Conservation (phyloP, 2,888 invertebrate genomes). For the Pachymerium ferrugineum region DNA sequence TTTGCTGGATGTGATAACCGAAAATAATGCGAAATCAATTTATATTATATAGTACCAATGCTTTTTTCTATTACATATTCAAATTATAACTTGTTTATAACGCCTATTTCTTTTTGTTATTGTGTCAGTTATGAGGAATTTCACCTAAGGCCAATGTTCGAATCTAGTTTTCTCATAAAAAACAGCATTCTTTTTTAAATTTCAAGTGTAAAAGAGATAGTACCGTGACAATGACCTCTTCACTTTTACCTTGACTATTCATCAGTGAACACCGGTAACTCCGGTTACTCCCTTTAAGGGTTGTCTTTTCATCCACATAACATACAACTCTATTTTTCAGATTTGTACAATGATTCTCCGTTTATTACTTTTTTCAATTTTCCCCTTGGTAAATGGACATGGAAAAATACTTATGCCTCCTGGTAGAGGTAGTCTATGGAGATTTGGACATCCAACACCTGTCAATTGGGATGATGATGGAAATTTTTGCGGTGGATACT, state of each 20-base stretch:
- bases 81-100: too few relatives aligned
- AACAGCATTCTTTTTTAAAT: slow-evolving; percentile 23
- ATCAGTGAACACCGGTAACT: slow-evolving; percentile 27
- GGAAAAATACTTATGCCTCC: slow-evolving; percentile 20
- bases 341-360: too few relatives aligned
- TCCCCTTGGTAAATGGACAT: slow-evolving; percentile 4
- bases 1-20: too few relatives aligned
- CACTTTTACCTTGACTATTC: slow-evolving; percentile 24
- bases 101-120: not conserved
- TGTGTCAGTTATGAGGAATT: slow-evolving; percentile 2
- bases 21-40: too few relatives aligned
- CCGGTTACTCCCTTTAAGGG: slow-evolving; percentile 7
- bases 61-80: too few relatives aligned
- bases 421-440: slow-evolving; percentile 25
- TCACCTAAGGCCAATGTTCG: not conserved
- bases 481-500: slow-evolving; percentile 31
- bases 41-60: too few relatives aligned
- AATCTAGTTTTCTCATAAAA: slow-evolving; percentile 21
- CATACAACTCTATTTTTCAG: too few relatives aligned
- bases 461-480: slow-evolving; percentile 26
- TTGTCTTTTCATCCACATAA: not conserved
- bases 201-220: slow-evolving; percentile 20
- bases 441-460: slow-evolving; percentile 24
- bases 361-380: not conserved
- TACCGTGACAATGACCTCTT: slow-evolving; percentile 22